Conservation (phyloP, 2,797 vertebrate species). For the Betta splendens region DNA sequence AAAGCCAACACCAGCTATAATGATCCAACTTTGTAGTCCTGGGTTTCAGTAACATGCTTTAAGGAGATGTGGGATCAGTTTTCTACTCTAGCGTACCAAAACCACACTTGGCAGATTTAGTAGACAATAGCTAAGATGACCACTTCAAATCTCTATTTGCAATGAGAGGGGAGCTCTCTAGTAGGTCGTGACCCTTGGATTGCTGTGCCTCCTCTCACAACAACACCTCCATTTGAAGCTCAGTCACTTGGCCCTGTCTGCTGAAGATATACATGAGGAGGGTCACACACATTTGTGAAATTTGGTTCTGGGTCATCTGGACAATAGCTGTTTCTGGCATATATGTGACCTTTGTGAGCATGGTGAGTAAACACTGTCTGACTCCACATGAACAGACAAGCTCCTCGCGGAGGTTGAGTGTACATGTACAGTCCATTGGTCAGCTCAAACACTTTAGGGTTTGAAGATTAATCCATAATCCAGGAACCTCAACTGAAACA, state of each 20-base stretch:
- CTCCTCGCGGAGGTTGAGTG: constrained; percentile 30
- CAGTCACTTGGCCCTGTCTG: constrained; percentile 59
- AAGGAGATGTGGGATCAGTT: background rate
- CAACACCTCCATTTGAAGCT: constrained; percentile 72
- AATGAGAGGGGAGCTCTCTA: constrained; percentile 55
- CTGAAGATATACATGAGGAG: constrained; percentile 42
- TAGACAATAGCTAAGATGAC: constrained; percentile 21
- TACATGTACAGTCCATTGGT: constrained; percentile 32
- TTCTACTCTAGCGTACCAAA: background rate
- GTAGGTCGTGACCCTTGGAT: constrained; percentile 68
- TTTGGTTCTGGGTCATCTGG: constrained; percentile 27
- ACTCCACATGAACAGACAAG: constrained; percentile 32
- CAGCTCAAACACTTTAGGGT: constrained; percentile 35
- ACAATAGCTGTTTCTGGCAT: constrained; percentile 35
- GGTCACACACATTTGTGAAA: constrained; percentile 54
- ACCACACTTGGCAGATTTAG: background rate
- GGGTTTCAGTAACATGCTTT: background rate
- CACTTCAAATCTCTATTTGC: constrained; percentile 50
- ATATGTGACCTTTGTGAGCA: constrained; percentile 29
- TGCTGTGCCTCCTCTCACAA: constrained; percentile 61
- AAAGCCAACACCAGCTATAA: background rate
- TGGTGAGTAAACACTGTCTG: constrained; percentile 12
- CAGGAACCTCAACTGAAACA: constrained; percentile 33
- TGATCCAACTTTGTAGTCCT: background rate
- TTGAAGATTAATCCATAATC: constrained; percentile 52